These are phyloP conservation scores for Oryzias curvinotus DNA, from an alignment of 2,113 vertebrate species.

Conservation along the genomic window DNA sequence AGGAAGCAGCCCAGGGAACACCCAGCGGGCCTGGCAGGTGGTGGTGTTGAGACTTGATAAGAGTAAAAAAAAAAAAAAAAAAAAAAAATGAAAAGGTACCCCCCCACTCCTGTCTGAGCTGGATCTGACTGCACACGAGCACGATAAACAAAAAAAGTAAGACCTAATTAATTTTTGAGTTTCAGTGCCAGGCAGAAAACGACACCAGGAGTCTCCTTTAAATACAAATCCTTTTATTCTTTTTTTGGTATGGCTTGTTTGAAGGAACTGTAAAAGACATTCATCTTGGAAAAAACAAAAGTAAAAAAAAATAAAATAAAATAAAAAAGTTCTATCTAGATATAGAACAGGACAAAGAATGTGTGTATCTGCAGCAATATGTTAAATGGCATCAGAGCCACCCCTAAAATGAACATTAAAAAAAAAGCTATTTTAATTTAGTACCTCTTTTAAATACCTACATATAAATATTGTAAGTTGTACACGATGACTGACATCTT, in stretches of 20 bases:
- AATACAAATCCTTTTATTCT: conserved; percentile 68
- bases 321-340: conserved; percentile 41
- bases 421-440: conserved; percentile 68
- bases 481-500: conserved; percentile 76
- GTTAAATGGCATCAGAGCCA: conserved; percentile 56
- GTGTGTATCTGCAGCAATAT: conserved; percentile 36
- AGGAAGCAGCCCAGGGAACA: conserved; percentile 34
- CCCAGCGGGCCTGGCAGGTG: conserved; percentile 57
- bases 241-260: conserved; percentile 77
- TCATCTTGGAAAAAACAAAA: conserved; percentile 37
- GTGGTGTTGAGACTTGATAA: conserved; percentile 65
- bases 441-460: conserved; percentile 79
- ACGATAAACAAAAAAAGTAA: conserved; percentile 45
- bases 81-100: conserved; percentile 43
- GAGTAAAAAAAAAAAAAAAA: conserved; percentile 29
- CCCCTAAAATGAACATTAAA: conserved; percentile 52
- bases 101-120: conserved; percentile 31
- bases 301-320: conserved; percentile 13
- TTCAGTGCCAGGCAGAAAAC: conserved; percentile 13
- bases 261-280: conserved; percentile 70
- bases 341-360: conserved; percentile 16
- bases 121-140: conserved; percentile 34
- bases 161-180: conserved; percentile 23
- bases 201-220: conserved; percentile 22
- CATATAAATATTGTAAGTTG: conserved; percentile 86